phyloP scores from a whole-genome alignment of 2,797 vertebrate species.

The Chrysocyon brachyurus region DNA sequence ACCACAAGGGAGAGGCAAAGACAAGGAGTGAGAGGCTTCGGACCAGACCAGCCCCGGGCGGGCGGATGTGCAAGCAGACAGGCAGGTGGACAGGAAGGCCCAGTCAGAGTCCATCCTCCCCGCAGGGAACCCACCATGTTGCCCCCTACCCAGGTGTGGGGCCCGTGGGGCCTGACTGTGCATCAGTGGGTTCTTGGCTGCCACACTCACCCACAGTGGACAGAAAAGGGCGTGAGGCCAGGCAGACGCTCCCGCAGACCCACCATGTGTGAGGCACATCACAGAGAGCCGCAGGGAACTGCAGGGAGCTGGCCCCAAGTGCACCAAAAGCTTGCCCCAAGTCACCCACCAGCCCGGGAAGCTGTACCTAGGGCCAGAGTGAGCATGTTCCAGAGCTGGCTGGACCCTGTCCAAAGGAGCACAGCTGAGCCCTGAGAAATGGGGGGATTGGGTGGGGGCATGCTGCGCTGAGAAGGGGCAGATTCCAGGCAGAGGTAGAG shows the following conservation, averaged over 20 bases:
- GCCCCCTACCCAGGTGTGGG: background rate
- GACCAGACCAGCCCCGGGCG: background rate
- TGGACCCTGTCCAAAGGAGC: background rate
- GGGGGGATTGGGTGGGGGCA: too few relatives aligned
- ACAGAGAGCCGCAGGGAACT: background rate
- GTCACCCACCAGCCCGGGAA: rapidly evolving
- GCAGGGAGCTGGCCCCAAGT: too few relatives aligned
- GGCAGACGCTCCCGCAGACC: background rate
- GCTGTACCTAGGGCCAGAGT: rapidly evolving
- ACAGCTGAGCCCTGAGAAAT: background rate
- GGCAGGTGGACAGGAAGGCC: rapidly evolving
- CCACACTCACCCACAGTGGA: background rate
- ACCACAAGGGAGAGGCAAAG: background rate
- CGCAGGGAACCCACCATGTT: background rate
- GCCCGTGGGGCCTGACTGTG: rapidly evolving
- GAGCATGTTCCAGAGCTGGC: too few relatives aligned
- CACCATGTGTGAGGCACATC: background rate
- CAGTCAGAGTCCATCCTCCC: background rate
- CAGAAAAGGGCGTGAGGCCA: background rate
- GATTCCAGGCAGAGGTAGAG: background rate
- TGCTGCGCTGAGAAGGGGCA: background rate
- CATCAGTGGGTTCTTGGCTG: background rate
- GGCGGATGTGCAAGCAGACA: too few relatives aligned
- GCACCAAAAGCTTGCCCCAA: background rate
- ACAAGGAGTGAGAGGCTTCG: background rate